A percentile compares a stretch with the other conserved stretches of the same genome.
Evolutionary conservation across 2,113 vertebrate genomes (phyloP).

Genomic region (Syngnathus scovelli): DNA sequence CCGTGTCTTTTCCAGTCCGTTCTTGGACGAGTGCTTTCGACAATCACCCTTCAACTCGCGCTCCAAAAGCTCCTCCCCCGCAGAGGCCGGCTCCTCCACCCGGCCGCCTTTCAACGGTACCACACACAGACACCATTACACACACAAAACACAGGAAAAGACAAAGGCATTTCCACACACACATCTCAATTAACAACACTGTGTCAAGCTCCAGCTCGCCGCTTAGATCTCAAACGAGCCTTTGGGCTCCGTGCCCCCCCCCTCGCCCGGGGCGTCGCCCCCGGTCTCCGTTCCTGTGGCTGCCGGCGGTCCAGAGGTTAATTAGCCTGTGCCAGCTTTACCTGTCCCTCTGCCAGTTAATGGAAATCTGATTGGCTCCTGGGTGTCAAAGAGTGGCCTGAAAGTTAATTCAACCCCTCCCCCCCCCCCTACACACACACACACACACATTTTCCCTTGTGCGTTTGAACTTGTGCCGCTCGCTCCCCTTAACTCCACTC

Average conservation of each 20-base stretch:
- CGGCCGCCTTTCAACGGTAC: constrained; percentile 79
- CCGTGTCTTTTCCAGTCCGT: constrained; percentile 76
- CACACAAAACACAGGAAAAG: not conserved
- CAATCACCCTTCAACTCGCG: constrained; percentile 94
- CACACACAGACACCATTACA: too few relatives aligned
- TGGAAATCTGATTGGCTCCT: constrained; percentile 78
- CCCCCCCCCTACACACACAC: constrained; percentile 33
- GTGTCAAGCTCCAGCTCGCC: constrained; percentile 1
- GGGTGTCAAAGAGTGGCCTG: constrained; percentile 76
- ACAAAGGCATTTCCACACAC: not conserved
- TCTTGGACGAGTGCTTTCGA: constrained; percentile 96
- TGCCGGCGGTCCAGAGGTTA: constrained; percentile 71
- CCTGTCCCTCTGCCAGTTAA: constrained; percentile 74
- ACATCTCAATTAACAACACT: constrained; percentile 27
- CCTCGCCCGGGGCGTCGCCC: constrained; percentile 55
- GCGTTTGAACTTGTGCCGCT: constrained; percentile 44
- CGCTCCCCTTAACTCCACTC: constrained; percentile 18
- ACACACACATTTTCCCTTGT: constrained; percentile 42
- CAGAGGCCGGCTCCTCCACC: constrained; percentile 79
- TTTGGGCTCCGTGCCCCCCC: constrained; percentile 48
- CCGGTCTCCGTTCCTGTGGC: constrained; percentile 43
- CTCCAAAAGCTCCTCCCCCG: constrained; percentile 88
- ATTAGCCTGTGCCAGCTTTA: constrained; percentile 74
- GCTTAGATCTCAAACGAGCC: constrained; percentile 24
- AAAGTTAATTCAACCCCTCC: constrained; percentile 72